Evolutionary conservation across 30 jellyfish, hydroid and myxozoan genomes (phyloP).

Genomic region (Calvadosia cruxmelitensis): DNA sequence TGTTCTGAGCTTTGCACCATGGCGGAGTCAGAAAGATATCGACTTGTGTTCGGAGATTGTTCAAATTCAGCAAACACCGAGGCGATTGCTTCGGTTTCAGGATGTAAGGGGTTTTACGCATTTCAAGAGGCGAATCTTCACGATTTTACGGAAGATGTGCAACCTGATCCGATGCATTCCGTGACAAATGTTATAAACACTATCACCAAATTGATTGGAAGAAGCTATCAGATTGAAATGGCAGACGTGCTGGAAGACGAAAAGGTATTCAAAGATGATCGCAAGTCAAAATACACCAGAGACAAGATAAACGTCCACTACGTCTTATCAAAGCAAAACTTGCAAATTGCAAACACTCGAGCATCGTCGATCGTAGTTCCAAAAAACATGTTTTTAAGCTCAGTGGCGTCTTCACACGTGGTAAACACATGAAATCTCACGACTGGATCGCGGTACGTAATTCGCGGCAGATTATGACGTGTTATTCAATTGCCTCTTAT

Average conservation of each 20-base stretch:
- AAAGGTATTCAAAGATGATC: neutral
- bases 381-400: neutral
- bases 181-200: neutral
- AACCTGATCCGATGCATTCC: neutral
- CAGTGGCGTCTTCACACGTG: neutral
- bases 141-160: neutral
- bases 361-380: neutral
- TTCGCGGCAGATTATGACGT: too few relatives aligned
- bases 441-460: neutral
- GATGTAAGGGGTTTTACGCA: neutral
- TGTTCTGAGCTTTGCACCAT: neutral
- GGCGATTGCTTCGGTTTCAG: neutral
- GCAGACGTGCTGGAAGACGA: neutral
- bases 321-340: neutral
- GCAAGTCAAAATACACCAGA: neutral
- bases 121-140: neutral
- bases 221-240: neutral
- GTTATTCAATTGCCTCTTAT: too few relatives aligned
- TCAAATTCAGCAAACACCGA: neutral
- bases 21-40: neutral
- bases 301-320: neutral
- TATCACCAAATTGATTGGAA: too few relatives aligned
- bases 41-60: too few relatives aligned
- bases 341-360: neutral
- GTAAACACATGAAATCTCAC: neutral